These are phyloP conservation scores for Thereuonema tuberculata DNA, from an alignment of 1,140 invertebrate genomes.

Conservation along the genomic window DNA sequence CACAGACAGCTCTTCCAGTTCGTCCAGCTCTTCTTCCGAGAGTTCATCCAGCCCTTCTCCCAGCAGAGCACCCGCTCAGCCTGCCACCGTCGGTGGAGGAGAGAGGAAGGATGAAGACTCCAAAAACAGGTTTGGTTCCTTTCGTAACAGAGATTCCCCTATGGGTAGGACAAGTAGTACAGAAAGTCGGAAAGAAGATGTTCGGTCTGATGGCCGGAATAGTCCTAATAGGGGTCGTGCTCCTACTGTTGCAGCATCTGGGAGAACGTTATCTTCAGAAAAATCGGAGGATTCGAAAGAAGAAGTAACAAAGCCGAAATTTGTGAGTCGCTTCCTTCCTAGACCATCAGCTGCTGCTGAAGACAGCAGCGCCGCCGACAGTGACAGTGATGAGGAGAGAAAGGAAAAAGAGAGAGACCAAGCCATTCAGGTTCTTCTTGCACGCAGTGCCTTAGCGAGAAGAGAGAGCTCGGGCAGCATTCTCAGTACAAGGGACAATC, in stretches of 20 bases:
- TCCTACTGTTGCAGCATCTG: not conserved
- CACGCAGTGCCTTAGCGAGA: slow-evolving; percentile 25
- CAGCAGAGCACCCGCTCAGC: slow-evolving; percentile 34
- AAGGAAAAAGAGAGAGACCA: slow-evolving; percentile 48
- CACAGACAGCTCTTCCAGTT: slow-evolving; percentile 10
- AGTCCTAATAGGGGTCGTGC: not conserved
- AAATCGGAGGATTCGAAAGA: slow-evolving; percentile 10
- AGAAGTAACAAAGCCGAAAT: slow-evolving; percentile 3
- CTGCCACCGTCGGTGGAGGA: not conserved
- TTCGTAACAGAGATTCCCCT: not conserved
- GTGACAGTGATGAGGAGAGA: not conserved
- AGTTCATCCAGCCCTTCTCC: slow-evolving; percentile 38
- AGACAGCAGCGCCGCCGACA: not conserved
- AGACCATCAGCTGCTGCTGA: slow-evolving; percentile 24
- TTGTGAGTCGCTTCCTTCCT: slow-evolving; percentile 20
- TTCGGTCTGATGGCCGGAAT: not conserved
- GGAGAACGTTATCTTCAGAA: slow-evolving; percentile 14
- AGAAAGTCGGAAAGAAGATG: no score
- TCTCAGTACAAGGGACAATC: not conserved
- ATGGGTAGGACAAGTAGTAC: not conserved
- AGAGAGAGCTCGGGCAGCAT: slow-evolving; percentile 2
- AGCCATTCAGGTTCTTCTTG: slow-evolving; percentile 58
- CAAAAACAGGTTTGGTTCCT: not conserved
- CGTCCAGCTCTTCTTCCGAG: slow-evolving; percentile 19
- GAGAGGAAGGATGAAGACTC: not conserved